Conservation (phyloP, 2,797 vertebrate species). For the Acanthis flammea region DNA sequence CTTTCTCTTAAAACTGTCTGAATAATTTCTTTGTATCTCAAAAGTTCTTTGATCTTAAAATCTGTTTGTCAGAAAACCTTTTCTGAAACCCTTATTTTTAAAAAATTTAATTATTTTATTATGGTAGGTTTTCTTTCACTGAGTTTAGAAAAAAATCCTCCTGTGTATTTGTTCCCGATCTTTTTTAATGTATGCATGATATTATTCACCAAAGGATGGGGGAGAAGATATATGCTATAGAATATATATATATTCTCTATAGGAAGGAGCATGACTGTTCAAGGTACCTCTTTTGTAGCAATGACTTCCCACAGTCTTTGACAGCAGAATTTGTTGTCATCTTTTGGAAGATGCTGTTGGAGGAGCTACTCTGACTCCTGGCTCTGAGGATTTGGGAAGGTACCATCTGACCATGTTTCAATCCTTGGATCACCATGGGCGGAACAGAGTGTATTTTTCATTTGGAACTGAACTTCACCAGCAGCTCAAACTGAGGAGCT, state of each 20-base stretch:
- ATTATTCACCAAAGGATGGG: neutral
- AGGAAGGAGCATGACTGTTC: neutral
- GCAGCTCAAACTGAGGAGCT: neutral
- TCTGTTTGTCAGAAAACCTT: neutral
- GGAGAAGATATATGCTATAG: neutral
- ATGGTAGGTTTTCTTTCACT: neutral
- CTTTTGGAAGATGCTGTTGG: neutral
- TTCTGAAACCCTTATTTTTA: neutral
- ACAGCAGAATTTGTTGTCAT: neutral
- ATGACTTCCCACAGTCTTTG: neutral
- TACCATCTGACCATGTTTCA: neutral
- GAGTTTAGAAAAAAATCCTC: neutral
- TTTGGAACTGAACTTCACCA: neutral
- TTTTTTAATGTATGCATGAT: neutral
- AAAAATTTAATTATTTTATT: neutral
- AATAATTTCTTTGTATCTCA: neutral
- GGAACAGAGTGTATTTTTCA: neutral
- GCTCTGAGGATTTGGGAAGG: neutral
- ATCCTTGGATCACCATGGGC: neutral
- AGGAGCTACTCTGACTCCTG: neutral
- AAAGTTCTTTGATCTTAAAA: neutral
- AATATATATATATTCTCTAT: neutral
- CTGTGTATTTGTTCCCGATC: neutral
- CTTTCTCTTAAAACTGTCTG: neutral
- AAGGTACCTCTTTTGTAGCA: neutral